Conservation (phyloP, 2,113 vertebrate species). For the Callopanchax toddi region DNA sequence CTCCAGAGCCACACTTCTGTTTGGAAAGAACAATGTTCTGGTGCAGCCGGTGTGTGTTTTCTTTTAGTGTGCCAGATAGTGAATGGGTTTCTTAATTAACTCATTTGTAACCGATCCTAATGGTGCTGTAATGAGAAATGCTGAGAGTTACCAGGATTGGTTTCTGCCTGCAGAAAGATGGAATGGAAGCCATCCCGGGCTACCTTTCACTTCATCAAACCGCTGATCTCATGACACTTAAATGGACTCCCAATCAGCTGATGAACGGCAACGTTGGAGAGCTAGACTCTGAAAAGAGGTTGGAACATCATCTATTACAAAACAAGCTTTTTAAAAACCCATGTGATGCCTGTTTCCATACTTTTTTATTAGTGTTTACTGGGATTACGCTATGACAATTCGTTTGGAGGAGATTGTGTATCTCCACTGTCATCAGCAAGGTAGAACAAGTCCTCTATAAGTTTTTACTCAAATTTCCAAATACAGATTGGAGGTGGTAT, state of each 20-base stretch:
- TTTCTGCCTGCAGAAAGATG: constrained; percentile 84
- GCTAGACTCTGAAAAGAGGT: constrained; percentile 97
- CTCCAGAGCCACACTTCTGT: constrained; percentile 91
- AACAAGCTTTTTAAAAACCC: not conserved
- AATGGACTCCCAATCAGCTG: constrained; percentile 99
- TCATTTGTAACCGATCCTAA: not conserved
- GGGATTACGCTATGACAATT: constrained; percentile 98
- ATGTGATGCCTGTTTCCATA: not conserved
- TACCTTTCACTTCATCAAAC: constrained; percentile 97
- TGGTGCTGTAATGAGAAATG: not conserved
- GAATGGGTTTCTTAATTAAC: not conserved
- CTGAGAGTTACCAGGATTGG: not conserved
- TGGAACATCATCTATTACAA: not conserved
- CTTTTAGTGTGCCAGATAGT: not conserved
- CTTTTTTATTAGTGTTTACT: constrained; percentile 86
- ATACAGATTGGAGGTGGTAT: not conserved
- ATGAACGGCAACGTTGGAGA: constrained; percentile 97
- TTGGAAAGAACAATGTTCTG: constrained; percentile 96
- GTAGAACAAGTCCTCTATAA: constrained; percentile 62
- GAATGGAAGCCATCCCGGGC: constrained; percentile 95
- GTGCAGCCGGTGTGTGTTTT: constrained; percentile 87
- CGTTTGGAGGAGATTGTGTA: constrained; percentile 97
- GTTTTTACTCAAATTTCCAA: not conserved
- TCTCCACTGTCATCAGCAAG: constrained; percentile 97
- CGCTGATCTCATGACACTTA: constrained; percentile 94